A percentile compares a stretch with the other conserved stretches of the same genome.
phyloP scores from a whole-genome alignment of 2,888 invertebrate species.

The Exephanes ischioxanthus region DNA sequence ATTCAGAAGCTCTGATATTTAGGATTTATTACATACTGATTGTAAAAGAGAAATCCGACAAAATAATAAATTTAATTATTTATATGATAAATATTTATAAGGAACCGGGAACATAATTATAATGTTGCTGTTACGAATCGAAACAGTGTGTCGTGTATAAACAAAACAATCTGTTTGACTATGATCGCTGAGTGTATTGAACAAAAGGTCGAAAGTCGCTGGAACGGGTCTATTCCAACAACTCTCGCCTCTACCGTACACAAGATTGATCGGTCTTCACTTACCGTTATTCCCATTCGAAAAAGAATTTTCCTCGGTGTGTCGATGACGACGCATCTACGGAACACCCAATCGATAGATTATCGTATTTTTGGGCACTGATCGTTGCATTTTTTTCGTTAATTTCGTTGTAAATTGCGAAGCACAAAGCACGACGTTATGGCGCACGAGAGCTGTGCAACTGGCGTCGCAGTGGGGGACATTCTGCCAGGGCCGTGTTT shows the following conservation, averaged over 20 bases:
- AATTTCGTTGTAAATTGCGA: conserved; percentile 55
- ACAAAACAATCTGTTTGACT: neutral
- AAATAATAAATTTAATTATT: neutral
- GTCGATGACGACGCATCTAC: neutral
- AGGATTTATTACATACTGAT: too few species aligned
- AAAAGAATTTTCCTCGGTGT: conserved; percentile 1
- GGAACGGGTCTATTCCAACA: conserved; percentile 69
- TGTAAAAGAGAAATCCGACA: too few species aligned
- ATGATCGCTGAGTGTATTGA: neutral
- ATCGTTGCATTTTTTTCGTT: conserved; percentile 34
- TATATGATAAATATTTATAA: neutral
- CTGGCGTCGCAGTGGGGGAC: conserved; percentile 68
- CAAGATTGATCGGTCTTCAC: conserved; percentile 71
- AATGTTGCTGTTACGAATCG: neutral
- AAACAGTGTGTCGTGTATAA: neutral
- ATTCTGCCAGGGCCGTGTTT: conserved; percentile 70
- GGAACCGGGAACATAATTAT: neutral
- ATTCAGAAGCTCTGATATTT: too few species aligned
- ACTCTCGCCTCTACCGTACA: conserved; percentile 75
- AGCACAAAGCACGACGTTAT: conserved; percentile 73
- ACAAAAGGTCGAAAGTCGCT: conserved; percentile 78
- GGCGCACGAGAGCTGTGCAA: conserved; percentile 73
- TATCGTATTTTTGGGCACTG: conserved; percentile 30
- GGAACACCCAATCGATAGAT: conserved; percentile 2
- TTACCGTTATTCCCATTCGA: conserved; percentile 72